Evolutionary conservation across 2,113 vertebrate species (phyloP).

Genomic region (Drymodes brunneopygia): DNA sequence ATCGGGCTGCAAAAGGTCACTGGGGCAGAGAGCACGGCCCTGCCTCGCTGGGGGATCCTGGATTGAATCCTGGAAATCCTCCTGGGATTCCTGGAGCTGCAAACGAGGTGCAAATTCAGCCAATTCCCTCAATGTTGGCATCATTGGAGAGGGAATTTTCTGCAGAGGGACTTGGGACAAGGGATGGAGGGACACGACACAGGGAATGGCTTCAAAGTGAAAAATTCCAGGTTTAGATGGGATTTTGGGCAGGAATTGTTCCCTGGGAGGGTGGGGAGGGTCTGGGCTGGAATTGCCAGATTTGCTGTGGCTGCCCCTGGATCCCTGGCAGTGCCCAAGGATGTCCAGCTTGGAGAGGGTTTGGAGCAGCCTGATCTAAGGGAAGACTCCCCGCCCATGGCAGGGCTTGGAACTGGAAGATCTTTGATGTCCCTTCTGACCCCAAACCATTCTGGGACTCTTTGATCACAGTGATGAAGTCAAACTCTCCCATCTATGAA

Average conservation of each 20-base stretch:
- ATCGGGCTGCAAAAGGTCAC: background rate
- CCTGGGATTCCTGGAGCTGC: background rate
- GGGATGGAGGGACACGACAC: background rate
- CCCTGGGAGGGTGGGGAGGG: background rate
- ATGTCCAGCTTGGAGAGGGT: background rate
- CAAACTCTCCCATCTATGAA: background rate
- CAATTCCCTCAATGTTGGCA: rapidly evolving
- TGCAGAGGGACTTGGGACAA: too few relatives aligned
- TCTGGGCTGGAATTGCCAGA: background rate
- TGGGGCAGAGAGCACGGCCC: background rate
- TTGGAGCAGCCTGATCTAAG: background rate
- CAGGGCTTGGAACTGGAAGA: background rate
- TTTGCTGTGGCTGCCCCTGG: background rate
- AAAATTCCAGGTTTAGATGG: background rate
- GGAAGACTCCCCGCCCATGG: background rate
- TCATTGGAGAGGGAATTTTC: background rate
- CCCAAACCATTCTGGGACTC: background rate
- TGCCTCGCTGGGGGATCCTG: background rate
- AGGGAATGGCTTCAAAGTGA: background rate
- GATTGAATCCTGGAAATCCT: background rate
- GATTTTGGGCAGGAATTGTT: background rate
- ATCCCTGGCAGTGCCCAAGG: background rate
- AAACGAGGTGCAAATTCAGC: background rate
- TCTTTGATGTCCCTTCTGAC: background rate
- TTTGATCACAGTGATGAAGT: background rate